Evolutionary conservation across 2,888 invertebrate genomes (phyloP).

Genomic region (Eurois occulta): DNA sequence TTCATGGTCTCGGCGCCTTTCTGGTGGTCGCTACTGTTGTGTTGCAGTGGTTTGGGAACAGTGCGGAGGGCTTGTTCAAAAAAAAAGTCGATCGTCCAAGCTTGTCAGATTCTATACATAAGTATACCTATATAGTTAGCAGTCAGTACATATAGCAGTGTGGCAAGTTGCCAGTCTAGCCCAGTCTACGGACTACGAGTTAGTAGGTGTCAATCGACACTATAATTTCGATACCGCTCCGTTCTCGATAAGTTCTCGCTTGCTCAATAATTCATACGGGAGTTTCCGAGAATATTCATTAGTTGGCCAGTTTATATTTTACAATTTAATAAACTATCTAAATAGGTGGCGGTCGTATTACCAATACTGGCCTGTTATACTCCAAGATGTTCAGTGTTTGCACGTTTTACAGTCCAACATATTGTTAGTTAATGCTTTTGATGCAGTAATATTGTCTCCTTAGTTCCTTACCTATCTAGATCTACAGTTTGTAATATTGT

Average conservation of each 20-base stretch:
- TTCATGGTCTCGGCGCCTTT: no score
- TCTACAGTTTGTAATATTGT: background rate
- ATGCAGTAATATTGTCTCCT: background rate
- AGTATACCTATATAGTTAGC: background rate
- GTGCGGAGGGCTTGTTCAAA: no score
- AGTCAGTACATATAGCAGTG: conserved; percentile 13
- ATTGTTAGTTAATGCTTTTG: no score
- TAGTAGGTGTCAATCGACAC: conserved; percentile 48
- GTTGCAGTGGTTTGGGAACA: no score
- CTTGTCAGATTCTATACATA: background rate
- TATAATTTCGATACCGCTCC: conserved; percentile 37
- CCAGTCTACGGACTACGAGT: conserved; percentile 7
- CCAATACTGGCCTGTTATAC: no score
- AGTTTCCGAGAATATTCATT: conserved; percentile 14
- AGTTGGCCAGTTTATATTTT: conserved; percentile 7
- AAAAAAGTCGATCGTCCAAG: background rate
- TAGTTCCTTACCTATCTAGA: no score
- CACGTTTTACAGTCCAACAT: no score
- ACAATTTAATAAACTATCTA: no score
- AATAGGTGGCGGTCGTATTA: no score
- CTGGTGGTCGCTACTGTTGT: no score
- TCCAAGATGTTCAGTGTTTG: no score
- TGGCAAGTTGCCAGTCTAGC: conserved; percentile 48
- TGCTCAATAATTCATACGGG: conserved; percentile 23
- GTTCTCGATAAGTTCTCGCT: conserved; percentile 20